A percentile compares a stretch with the other conserved stretches of the same genome.
Conservation (phyloP, 2,888 invertebrate species). For the Cerceris ruficornis region DNA sequence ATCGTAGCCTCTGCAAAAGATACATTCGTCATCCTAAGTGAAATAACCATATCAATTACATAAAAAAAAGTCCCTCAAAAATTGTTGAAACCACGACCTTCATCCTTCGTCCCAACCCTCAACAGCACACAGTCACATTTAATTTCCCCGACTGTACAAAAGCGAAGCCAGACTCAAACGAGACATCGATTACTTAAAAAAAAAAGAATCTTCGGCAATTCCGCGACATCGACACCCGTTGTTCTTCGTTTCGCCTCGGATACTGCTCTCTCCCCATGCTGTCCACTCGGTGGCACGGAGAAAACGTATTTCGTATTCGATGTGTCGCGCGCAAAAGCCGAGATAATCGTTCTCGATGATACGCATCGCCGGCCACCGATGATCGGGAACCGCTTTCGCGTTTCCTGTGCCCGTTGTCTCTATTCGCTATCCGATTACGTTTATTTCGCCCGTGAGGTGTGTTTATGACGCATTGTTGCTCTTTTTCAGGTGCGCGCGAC, state of each 20-base stretch:
- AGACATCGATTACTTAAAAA: no score
- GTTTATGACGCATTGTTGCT: slow-evolving; percentile 53
- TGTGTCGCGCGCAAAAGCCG: slow-evolving; percentile 42
- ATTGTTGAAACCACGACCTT: no score
- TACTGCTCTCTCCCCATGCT: background rate
- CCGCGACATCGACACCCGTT: background rate
- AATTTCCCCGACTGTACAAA: no score
- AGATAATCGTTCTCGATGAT: slow-evolving; percentile 57
- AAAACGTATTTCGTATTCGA: slow-evolving; percentile 37
- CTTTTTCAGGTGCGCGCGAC: slow-evolving; percentile 21
- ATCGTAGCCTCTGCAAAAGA: no score
- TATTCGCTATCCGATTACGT: slow-evolving; percentile 48
- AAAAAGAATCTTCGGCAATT: no score
- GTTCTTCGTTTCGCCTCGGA: background rate
- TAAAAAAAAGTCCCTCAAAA: no score
- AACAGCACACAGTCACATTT: no score
- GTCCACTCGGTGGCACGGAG: slow-evolving; percentile 14
- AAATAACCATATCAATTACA: no score
- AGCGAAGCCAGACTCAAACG: no score
- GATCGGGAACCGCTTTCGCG: slow-evolving; percentile 56
- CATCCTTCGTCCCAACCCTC: no score
- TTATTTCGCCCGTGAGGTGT: slow-evolving; percentile 38
- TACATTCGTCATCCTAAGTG: no score
- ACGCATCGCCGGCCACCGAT: slow-evolving; percentile 49
- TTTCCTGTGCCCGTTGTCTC: slow-evolving; percentile 49